Evolutionary conservation across 1,140 invertebrate species (phyloP).

Genomic region (Heliconius nattereri): DNA sequence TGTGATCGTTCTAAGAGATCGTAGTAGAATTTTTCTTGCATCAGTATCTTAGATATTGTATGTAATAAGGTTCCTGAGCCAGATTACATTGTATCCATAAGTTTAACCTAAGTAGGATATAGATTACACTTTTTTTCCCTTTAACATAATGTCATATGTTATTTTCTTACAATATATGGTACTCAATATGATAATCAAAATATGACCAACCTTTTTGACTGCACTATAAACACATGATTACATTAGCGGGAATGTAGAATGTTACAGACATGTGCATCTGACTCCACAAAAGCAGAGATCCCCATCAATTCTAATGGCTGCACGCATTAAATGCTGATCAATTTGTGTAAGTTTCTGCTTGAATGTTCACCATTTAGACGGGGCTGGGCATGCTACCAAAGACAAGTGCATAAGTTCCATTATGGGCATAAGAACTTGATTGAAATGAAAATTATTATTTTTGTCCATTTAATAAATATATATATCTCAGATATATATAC

Average conservation of each 20-base stretch:
- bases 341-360: constrained; percentile 38
- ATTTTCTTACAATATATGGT: background rate
- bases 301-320: constrained; percentile 34
- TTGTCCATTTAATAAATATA: background rate
- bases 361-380: constrained; percentile 33
- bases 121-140: background rate
- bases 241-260: constrained; percentile 41
- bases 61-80: background rate
- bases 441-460: background rate
- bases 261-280: constrained; percentile 37
- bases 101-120: background rate
- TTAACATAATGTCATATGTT: background rate
- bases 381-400: constrained; percentile 24
- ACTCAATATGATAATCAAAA: background rate
- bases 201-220: constrained; percentile 2
- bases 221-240: constrained; percentile 32
- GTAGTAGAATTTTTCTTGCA: background rate
- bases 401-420: background rate
- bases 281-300: constrained; percentile 33
- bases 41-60: constrained; percentile 1
- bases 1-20: background rate
- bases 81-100: constrained; percentile 3
- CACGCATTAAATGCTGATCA: constrained; percentile 36
- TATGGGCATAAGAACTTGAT: background rate
- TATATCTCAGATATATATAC: background rate